A percentile compares a stretch with the other conserved stretches of the same genome.
These are phyloP conservation scores for Drosophila leontia DNA, from an alignment of 1,140 invertebrate genomes.

Conservation along the genomic window DNA sequence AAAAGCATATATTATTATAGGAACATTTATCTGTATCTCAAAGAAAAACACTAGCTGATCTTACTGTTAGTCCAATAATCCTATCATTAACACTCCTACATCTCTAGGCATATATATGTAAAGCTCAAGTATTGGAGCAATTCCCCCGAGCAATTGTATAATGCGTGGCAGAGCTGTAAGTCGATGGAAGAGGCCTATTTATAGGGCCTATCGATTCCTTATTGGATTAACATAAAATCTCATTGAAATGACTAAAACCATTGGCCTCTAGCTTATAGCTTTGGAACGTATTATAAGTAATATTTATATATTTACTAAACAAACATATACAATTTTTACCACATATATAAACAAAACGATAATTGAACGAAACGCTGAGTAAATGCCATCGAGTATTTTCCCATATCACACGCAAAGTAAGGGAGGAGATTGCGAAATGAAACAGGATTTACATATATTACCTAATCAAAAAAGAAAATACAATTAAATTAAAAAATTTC, in stretches of 20 bases:
- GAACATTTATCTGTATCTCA: conserved; percentile 51
- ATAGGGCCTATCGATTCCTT: neutral
- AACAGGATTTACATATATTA: conserved; percentile 46
- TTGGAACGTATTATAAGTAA: conserved; percentile 31
- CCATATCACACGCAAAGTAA: conserved; percentile 35
- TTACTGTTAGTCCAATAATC: conserved; percentile 58
- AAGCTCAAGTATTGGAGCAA: conserved; percentile 49
- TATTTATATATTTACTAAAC: conserved; percentile 30
- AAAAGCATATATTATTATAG: conserved; percentile 30
- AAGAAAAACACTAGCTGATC: conserved; percentile 49
- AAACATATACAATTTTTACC: conserved; percentile 46
- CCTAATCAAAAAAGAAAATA: conserved; percentile 28
- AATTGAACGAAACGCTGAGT: conserved; percentile 17
- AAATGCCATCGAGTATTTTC: conserved; percentile 37
- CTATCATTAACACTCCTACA: conserved; percentile 43
- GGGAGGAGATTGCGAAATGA: conserved; percentile 37
- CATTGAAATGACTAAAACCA: neutral
- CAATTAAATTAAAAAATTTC: conserved; percentile 25
- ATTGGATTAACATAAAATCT: neutral
- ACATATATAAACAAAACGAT: conserved; percentile 27
- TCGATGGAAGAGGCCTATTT: neutral
- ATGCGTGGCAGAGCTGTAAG: conserved; percentile 17
- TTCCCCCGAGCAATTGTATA: conserved; percentile 37
- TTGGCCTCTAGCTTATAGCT: neutral
- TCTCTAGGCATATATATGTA: conserved; percentile 45